Base-by-base conservation (phyloP, 2,797 vertebrate species). In the Champsocephalus gunnari region DNA sequence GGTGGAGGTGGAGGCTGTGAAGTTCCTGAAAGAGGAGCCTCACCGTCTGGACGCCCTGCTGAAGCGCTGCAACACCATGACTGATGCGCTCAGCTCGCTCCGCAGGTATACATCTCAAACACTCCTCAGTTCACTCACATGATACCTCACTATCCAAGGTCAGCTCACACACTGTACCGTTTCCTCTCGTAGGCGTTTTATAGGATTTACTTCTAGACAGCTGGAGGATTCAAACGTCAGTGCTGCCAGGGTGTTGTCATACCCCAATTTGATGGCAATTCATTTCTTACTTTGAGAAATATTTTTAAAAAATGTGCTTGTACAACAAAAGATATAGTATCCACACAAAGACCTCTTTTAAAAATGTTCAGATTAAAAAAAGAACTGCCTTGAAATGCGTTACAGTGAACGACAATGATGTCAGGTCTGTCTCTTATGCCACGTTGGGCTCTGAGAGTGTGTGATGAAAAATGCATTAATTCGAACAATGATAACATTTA, bases 1-100 rank as follows among this genome's bases (percentile, higher is more conserved):
- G 1, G 98, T 98, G 84, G 98, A 99, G 93, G 98, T 98, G 75
- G 98, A 99, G 85, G 97, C 97, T 0, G 98, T 99, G 6, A 99
- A 99, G 84, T 99, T 99, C 93, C 95, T 99, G 85, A 99, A 98
- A 86, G 98, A 99, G 87, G 98, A 99, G 85, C 98, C 97, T 0
- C 96, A 96, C 72, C 96, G 97, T 12, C 95, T 99, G 55, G 98
- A 99, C 0, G 96, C 97, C 8, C 93, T 99, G 58, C 96, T 99
- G 79, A 98, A 97, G 81, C 97, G 98, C 80, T 98, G 98, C 90
- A 96, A 95, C 79, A 94, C 76, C 13, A 95, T 99, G 91, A 98
- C 96, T 0, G 97, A 99, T 69, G 93, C 92, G 0, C 90, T 93
- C 34, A 83, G 83, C 81, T 78, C 44, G 3, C 86, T 93, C 38